A percentile compares a stretch with the other conserved stretches of the same genome.
Evolutionary conservation across 2,797 vertebrate genomes (phyloP).

Genomic region (Emydoidea blandingii): DNA sequence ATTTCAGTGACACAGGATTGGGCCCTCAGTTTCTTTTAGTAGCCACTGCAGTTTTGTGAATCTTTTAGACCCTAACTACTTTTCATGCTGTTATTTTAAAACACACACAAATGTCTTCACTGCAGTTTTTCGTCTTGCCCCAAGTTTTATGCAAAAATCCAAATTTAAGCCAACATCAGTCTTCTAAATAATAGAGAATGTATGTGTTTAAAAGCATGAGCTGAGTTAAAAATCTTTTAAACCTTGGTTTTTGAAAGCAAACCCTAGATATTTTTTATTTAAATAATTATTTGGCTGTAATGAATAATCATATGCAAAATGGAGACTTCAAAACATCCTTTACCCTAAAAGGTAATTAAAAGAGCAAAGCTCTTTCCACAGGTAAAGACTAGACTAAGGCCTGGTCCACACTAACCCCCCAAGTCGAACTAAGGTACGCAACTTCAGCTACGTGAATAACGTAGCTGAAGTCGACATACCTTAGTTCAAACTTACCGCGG

Average conservation of each 20-base stretch:
- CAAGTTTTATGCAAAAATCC: background rate
- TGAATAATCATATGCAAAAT: conserved; percentile 37
- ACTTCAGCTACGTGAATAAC: too few relatives aligned
- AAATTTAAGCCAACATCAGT: conserved; percentile 16
- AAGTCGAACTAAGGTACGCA: too few relatives aligned
- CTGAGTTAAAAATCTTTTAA: background rate
- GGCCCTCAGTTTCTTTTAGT: background rate
- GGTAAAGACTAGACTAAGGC: background rate
- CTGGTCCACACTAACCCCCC: too few relatives aligned
- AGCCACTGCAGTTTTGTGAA: background rate
- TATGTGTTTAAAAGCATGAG: background rate
- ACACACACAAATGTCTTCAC: background rate
- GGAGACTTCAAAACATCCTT: background rate
- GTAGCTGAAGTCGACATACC: too few relatives aligned
- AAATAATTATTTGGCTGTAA: conserved; percentile 19
- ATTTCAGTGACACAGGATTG: background rate
- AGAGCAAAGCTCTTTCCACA: background rate
- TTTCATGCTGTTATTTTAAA: background rate
- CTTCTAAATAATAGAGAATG: conserved; percentile 35
- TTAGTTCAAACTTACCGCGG: too few relatives aligned
- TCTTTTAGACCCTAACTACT: background rate
- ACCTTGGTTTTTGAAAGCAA: conserved; percentile 24
- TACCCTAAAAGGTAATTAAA: background rate
- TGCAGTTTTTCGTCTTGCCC: background rate
- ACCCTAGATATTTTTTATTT: conserved; percentile 24